phyloP scores from a whole-genome alignment of 2,113 vertebrate species.

The Gobiocypris rarus region DNA sequence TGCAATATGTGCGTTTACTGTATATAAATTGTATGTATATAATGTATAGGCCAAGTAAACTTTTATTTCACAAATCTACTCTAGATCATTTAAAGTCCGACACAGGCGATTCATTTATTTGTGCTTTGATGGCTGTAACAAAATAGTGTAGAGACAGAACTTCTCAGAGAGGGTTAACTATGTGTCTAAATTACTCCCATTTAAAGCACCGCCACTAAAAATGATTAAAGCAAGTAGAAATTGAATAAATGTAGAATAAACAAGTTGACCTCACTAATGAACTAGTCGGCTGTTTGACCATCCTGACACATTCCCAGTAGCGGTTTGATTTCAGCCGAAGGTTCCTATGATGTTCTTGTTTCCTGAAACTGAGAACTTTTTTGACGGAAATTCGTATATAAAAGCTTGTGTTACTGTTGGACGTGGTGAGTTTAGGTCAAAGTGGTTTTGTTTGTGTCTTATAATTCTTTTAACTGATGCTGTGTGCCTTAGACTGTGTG shows the following conservation, averaged over 20 bases:
- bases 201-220: background rate
- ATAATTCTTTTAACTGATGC: background rate
- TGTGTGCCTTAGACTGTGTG: background rate
- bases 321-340: background rate
- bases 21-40: too few relatives aligned
- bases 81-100: too few relatives aligned
- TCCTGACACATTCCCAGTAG: background rate
- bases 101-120: too few relatives aligned
- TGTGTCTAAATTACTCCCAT: background rate
- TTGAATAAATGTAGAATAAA: background rate
- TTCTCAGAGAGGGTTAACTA: background rate
- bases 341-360: background rate
- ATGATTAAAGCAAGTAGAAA: background rate
- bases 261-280: background rate
- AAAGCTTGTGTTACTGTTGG: background rate
- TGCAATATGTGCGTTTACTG: too few relatives aligned
- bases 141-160: background rate
- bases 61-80: too few relatives aligned
- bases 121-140: too few relatives aligned
- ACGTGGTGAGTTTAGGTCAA: background rate
- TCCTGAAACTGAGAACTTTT: background rate
- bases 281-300: background rate
- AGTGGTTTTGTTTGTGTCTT: conserved; percentile 13
- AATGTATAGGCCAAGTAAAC: too few relatives aligned
- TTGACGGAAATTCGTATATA: background rate